Evolutionary conservation across 1,140 invertebrate species (phyloP).

Genomic region (Alviniconcha marisindica): DNA sequence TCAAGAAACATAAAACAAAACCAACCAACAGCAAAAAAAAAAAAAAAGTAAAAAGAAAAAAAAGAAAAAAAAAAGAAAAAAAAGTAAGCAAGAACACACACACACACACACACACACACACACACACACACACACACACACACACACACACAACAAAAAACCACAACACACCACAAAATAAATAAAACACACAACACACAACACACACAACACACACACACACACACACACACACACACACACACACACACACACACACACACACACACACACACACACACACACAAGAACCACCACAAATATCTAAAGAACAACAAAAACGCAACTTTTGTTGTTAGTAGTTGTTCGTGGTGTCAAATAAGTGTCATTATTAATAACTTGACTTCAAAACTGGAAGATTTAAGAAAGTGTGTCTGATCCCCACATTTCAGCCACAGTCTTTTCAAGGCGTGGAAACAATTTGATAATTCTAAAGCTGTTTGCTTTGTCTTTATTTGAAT

Average conservation of each 20-base stretch:
- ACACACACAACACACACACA: neutral
- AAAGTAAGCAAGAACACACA: neutral
- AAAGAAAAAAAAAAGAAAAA: neutral
- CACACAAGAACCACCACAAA: neutral
- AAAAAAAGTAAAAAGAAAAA: neutral
- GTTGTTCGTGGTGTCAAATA: too few species aligned
- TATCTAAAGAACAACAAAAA: too few species aligned
- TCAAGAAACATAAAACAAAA: too few species aligned
- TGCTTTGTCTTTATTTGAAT: too few species aligned
- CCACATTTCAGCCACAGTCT: too few species aligned
- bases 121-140: slow-evolving; percentile 25
- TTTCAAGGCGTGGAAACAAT: too few species aligned
- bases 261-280: slow-evolving; percentile 1
- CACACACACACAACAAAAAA: neutral
- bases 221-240: neutral
- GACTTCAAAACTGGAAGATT: too few species aligned
- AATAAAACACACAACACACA: neutral
- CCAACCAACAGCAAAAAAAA: neutral
- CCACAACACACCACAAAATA: neutral
- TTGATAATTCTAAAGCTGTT: too few species aligned
- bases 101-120: slow-evolving; percentile 21
- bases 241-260: neutral
- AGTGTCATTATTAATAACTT: too few species aligned
- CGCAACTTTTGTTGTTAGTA: too few species aligned
- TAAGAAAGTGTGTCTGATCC: too few species aligned